Conservation (phyloP, 1,140 invertebrate genomes). For the Drosophila leontia region DNA sequence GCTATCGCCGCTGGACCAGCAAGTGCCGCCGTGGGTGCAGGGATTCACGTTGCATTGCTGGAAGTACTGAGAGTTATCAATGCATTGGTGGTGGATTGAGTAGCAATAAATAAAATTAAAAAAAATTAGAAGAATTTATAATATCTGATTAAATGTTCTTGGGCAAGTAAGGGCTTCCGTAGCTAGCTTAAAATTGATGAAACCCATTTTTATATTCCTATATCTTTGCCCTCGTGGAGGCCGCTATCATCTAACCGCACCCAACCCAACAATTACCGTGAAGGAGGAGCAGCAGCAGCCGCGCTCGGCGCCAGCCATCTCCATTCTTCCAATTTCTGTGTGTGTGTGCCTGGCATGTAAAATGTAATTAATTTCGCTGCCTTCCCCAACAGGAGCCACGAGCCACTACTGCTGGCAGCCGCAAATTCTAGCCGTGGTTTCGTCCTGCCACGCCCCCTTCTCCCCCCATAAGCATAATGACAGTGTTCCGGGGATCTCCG, state of each 20-base stretch:
- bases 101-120: neutral
- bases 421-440: slow-evolving; percentile 31
- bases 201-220: neutral
- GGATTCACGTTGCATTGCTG: slow-evolving; percentile 91
- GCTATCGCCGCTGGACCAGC: slow-evolving; percentile 90
- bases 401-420: slow-evolving; percentile 34
- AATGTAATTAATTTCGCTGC: slow-evolving; percentile 80
- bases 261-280: slow-evolving; percentile 46
- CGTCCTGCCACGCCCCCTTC: neutral
- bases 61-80: slow-evolving; percentile 71
- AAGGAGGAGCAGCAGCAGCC: neutral
- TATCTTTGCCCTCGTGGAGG: neutral
- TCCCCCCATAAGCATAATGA: slow-evolving; percentile 24
- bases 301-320: neutral
- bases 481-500: slow-evolving; percentile 32
- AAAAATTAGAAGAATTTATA: neutral
- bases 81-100: slow-evolving; percentile 28
- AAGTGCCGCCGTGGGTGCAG: slow-evolving; percentile 91
- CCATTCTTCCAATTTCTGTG: slow-evolving; percentile 26
- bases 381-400: slow-evolving; percentile 46
- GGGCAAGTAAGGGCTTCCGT: no score
- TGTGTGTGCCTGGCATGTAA: slow-evolving; percentile 71
- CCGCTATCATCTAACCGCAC: slow-evolving; percentile 22
- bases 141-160: neutral
- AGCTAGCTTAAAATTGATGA: neutral